A percentile compares a stretch with the other conserved stretches of the same genome.
These are phyloP conservation scores for Archivesica marissinica DNA, from an alignment of 1,140 invertebrate genomes.

Conservation along the genomic window DNA sequence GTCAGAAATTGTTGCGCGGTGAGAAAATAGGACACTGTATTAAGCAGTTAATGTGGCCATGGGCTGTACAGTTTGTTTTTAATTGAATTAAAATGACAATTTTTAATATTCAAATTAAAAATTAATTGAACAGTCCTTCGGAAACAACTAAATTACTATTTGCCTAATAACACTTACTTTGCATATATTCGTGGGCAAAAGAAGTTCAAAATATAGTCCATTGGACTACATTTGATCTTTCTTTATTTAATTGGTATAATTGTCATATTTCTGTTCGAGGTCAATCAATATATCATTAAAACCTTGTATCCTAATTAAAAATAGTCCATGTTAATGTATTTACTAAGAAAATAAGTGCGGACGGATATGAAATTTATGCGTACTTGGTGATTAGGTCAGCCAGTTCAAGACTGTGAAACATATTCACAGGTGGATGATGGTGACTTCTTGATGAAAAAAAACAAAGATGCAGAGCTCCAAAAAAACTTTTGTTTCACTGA, in stretches of 20 bases:
- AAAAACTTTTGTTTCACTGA: not conserved
- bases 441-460: not conserved
- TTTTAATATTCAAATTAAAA: not conserved
- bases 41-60: not conserved
- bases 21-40: constrained; percentile 26
- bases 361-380: constrained; percentile 44
- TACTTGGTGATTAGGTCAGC: constrained; percentile 47
- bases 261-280: not conserved
- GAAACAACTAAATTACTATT: not conserved
- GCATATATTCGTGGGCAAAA: constrained; percentile 46
- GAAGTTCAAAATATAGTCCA: constrained; percentile 36
- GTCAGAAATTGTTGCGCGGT: constrained; percentile 41
- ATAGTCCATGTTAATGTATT: not conserved
- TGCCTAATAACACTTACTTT: constrained; percentile 38
- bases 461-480: not conserved
- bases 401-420: constrained; percentile 51
- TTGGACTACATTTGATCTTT: constrained; percentile 2
- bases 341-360: not conserved
- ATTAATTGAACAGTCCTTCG: not conserved
- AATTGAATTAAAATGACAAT: not conserved
- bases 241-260: not conserved
- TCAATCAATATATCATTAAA: not conserved
- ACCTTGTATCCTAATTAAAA: not conserved
- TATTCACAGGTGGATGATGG: constrained; percentile 56
- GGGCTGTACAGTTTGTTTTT: not conserved